Percentiles rank a stretch among this genome's conserved stretches.
These are phyloP conservation scores for Tapera naevia DNA, from an alignment of 2,797 vertebrate species.

Conservation along the genomic window DNA sequence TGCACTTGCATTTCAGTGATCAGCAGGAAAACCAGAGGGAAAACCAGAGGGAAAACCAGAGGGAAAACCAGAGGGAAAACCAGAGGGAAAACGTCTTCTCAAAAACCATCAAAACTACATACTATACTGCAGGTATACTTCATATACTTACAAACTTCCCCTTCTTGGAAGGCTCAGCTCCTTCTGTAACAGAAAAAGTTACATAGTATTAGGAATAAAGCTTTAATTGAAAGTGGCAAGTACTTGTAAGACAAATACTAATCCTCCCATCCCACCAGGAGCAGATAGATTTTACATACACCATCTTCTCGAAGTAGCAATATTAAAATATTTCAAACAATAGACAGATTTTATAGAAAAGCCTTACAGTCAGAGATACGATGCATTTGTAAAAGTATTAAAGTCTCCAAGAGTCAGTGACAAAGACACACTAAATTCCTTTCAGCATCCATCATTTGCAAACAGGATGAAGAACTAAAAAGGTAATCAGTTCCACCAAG, in stretches of 20 bases:
- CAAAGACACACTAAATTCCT: background rate
- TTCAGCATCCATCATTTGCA: background rate
- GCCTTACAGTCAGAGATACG: background rate
- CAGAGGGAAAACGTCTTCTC: too few relatives aligned
- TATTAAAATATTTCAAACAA: background rate
- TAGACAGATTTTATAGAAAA: background rate
- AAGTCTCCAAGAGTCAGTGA: background rate
- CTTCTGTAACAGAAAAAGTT: conserved; percentile 85
- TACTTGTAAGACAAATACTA: background rate
- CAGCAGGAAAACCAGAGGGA: too few relatives aligned
- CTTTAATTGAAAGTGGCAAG: background rate
- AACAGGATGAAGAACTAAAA: background rate
- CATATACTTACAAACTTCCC: conserved; percentile 95
- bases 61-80: too few relatives aligned
- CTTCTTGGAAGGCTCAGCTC: conserved; percentile 97
- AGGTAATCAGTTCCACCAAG: background rate
- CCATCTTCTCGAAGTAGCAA: background rate
- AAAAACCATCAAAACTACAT: conserved; percentile 1
- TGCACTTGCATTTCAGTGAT: background rate
- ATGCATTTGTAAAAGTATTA: background rate
- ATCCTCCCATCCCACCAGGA: background rate
- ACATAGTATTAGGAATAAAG: conserved; percentile 18
- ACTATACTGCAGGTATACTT: background rate
- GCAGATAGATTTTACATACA: background rate
- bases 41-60: too few relatives aligned